phyloP scores from a whole-genome alignment of 2,888 invertebrate genomes.

The Drosophila barbarae region DNA sequence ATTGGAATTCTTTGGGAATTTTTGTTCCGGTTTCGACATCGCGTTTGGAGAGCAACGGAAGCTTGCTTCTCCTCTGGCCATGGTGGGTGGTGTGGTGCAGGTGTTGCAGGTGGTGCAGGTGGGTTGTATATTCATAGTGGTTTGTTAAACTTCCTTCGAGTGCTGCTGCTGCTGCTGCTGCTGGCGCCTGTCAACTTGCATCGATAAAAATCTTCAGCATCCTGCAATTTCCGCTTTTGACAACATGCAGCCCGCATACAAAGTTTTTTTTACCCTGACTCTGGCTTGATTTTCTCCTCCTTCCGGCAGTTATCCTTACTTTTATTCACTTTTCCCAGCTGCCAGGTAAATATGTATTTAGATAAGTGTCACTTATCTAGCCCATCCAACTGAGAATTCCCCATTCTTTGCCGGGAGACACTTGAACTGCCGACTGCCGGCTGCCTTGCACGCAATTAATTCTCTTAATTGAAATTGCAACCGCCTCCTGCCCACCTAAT shows the following conservation, averaged over 20 bases:
- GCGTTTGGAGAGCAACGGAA: slow-evolving; percentile 47
- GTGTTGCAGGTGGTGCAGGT: slow-evolving; percentile 5
- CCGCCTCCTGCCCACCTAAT: slow-evolving; percentile 69
- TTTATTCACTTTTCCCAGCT: slow-evolving; percentile 3
- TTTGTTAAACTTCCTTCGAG: slow-evolving; percentile 42
- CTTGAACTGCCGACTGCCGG: slow-evolving; percentile 49
- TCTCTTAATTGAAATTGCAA: slow-evolving; percentile 73
- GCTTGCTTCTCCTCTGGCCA: slow-evolving; percentile 17
- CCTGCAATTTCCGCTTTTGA: slow-evolving; percentile 50
- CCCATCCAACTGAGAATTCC: slow-evolving; percentile 17
- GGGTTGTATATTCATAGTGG: slow-evolving; percentile 17
- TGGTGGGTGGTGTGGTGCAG: slow-evolving; percentile 14
- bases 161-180: slow-evolving; percentile 48
- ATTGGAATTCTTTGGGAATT: slow-evolving; percentile 29
- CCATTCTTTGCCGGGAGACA: slow-evolving; percentile 28
- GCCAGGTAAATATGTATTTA: slow-evolving; percentile 67
- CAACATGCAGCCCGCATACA: slow-evolving; percentile 44
- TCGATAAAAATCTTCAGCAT: slow-evolving; percentile 59
- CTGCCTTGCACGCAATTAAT: slow-evolving; percentile 70
- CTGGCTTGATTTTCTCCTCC: neutral
- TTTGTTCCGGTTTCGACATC: slow-evolving; percentile 62
- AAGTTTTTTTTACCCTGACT: slow-evolving; percentile 14
- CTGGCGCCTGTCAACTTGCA: slow-evolving; percentile 59
- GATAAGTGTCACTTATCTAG: slow-evolving; percentile 66
- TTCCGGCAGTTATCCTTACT: neutral